Percentiles rank a stretch among this genome's conserved stretches.
Conservation (phyloP, 1,140 invertebrate genomes). For the Ceratosolen solmsi region DNA sequence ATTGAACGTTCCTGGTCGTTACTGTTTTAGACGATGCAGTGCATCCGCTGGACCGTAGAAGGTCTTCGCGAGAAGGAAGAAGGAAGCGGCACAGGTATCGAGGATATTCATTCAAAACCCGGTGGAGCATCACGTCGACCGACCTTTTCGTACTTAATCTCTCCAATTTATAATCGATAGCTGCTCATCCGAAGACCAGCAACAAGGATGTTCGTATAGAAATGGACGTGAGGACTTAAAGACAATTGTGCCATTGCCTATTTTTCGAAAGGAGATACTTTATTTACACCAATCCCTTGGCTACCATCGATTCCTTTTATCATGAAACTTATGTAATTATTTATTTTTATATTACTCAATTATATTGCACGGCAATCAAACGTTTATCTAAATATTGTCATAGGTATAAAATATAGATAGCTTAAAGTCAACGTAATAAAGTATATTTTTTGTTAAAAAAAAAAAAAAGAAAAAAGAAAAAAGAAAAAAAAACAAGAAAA, state of each 20-base stretch:
- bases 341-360: constrained; percentile 2
- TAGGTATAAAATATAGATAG: neutral
- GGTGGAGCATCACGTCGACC: constrained; percentile 28
- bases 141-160: too few relatives aligned
- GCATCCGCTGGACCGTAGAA: constrained; percentile 40
- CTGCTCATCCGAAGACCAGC: neutral
- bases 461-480: too few relatives aligned
- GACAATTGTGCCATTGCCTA: neutral
- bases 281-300: neutral
- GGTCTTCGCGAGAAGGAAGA: neutral
- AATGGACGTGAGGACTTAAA: neutral
- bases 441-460: too few relatives aligned
- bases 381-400: neutral
- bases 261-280: neutral
- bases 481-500: too few relatives aligned
- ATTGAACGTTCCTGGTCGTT: constrained; percentile 53
- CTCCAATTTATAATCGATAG: constrained; percentile 35
- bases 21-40: constrained; percentile 55
- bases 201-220: neutral
- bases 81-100: constrained; percentile 7
- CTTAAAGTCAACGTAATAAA: neutral
- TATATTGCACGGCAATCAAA: neutral
- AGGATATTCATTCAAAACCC: constrained; percentile 28
- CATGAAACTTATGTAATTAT: constrained; percentile 10
- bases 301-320: neutral